These are phyloP conservation scores for Gymnarchus niloticus DNA, from an alignment of 2,113 vertebrate species.

Conservation along the genomic window DNA sequence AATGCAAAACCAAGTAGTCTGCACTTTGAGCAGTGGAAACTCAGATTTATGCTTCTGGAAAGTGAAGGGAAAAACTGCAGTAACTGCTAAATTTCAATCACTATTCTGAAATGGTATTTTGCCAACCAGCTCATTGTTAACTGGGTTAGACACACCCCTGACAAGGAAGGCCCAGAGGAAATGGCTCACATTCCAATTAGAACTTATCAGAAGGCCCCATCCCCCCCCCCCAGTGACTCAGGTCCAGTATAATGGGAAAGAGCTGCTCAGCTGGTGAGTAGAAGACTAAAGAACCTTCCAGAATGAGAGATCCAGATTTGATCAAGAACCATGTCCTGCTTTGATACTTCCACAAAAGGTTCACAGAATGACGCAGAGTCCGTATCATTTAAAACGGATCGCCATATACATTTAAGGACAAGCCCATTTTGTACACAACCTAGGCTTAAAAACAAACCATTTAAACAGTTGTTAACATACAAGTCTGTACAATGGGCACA, in stretches of 20 bases:
- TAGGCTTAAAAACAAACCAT: not conserved
- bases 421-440: not conserved
- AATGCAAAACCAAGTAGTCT: too few species aligned
- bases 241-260: not conserved
- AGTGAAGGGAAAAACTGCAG: not conserved
- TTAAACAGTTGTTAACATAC: not conserved
- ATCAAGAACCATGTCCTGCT: not conserved
- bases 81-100: not conserved
- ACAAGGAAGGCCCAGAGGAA: slow-evolving; percentile 50
- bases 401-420: not conserved
- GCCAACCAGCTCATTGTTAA: not conserved
- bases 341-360: not conserved
- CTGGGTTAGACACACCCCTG: slow-evolving; percentile 27
- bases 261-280: slow-evolving; percentile 25
- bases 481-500: not conserved
- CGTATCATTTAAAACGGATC: not conserved
- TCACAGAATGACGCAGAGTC: not conserved
- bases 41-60: not conserved
- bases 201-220: slow-evolving; percentile 43
- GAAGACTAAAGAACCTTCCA: slow-evolving; percentile 29
- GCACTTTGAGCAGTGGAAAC: not conserved
- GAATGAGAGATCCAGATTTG: not conserved
- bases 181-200: slow-evolving; percentile 52
- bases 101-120: not conserved
- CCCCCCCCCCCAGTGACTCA: slow-evolving; percentile 26